Conservation (phyloP, 2,797 vertebrate genomes). For the Tragelaphus oryx region DNA sequence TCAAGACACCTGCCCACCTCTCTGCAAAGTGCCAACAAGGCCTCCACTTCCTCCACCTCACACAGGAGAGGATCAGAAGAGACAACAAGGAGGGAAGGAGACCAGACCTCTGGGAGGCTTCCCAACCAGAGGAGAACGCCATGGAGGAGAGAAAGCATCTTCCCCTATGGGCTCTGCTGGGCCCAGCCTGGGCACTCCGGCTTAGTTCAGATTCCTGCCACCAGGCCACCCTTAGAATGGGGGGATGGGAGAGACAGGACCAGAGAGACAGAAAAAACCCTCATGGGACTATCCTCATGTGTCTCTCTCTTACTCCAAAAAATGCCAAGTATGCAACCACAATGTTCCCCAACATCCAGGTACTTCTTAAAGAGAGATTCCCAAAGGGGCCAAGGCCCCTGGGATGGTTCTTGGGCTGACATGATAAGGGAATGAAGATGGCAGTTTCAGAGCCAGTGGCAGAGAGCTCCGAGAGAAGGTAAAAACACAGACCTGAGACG, state of each 20-base stretch:
- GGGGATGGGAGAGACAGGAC: background rate
- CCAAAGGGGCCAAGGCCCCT: background rate
- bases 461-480: background rate
- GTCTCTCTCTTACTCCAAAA: background rate
- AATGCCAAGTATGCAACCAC: background rate
- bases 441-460: background rate
- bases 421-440: background rate
- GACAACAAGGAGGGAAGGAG: background rate
- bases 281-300: rapidly evolving
- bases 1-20: background rate
- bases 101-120: background rate
- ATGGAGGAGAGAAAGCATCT: background rate
- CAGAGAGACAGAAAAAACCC: background rate
- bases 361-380: background rate
- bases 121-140: background rate
- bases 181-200: background rate
- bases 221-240: background rate
- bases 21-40: background rate
- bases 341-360: background rate
- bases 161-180: background rate
- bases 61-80: background rate
- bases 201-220: background rate
- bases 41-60: background rate
- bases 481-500: background rate
- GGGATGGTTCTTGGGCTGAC: background rate